These are phyloP conservation scores for Heteromurus nitidus DNA, from an alignment of 2,888 invertebrate genomes.

Conservation along the genomic window DNA sequence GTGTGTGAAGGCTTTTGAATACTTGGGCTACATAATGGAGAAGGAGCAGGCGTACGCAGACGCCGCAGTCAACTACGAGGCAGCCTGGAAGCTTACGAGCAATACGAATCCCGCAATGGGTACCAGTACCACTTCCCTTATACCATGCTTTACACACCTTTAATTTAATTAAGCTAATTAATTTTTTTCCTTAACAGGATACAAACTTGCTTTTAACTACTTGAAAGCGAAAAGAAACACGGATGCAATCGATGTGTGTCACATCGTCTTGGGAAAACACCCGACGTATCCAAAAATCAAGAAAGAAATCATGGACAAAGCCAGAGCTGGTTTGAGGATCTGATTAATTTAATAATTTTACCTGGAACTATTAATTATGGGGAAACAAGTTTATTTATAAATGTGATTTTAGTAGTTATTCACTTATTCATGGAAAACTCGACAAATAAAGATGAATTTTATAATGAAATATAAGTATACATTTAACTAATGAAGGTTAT, in stretches of 20 bases:
- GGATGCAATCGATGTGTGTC: conserved; percentile 93
- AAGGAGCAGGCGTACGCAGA: conserved; percentile 93
- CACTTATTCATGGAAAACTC: too few species aligned
- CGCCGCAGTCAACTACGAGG: conserved; percentile 87
- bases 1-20: conserved; percentile 93
- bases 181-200: conserved; percentile 78
- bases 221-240: conserved; percentile 92
- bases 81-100: conserved; percentile 90
- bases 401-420: background rate
- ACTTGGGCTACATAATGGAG: conserved; percentile 89
- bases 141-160: background rate
- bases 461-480: too few species aligned
- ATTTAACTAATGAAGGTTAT: too few species aligned
- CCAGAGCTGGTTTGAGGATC: conserved; percentile 83
- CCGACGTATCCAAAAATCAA: conserved; percentile 93
- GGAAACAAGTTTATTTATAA: background rate
- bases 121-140: conserved; percentile 71
- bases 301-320: conserved; percentile 95
- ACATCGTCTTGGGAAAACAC: conserved; percentile 86
- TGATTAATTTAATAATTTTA: conserved; percentile 2
- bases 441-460: too few species aligned
- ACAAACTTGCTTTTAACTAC: conserved; percentile 92
- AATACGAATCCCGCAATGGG: conserved; percentile 88
- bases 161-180: background rate
- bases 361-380: background rate